phyloP scores from a whole-genome alignment of 2,797 vertebrate genomes.

The Pampus argenteus region DNA sequence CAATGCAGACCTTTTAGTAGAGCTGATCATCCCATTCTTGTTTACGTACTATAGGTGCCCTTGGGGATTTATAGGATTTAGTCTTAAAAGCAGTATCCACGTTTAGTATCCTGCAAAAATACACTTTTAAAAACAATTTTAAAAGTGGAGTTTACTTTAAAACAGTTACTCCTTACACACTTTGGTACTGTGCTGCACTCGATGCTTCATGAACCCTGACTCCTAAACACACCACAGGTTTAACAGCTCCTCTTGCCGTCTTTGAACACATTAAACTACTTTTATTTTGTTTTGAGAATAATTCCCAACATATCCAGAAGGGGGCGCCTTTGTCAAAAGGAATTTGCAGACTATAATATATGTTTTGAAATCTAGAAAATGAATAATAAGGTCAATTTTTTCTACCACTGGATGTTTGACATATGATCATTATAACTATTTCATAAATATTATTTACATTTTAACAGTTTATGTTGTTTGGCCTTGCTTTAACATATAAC shows the following conservation, averaged over 20 bases:
- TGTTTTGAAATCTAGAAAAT: not conserved
- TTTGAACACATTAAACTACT: not conserved
- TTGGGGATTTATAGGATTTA: not conserved
- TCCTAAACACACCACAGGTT: not conserved
- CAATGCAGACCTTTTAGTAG: not conserved
- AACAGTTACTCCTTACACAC: not conserved
- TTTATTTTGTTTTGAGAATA: not conserved
- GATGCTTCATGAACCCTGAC: not conserved
- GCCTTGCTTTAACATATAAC: not conserved
- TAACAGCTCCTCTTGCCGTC: not conserved
- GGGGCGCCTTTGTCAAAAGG: slow-evolving; percentile 64
- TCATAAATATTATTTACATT: not conserved
- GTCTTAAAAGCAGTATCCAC: not conserved
- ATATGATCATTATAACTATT: not conserved
- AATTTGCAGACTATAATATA: not conserved
- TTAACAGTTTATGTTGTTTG: not conserved
- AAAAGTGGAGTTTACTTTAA: not conserved
- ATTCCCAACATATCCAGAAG: slow-evolving; percentile 55
- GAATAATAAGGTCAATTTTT: not conserved
- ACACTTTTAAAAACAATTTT: not conserved
- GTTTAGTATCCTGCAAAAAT: not conserved
- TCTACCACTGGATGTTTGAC: not conserved
- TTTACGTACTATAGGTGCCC: not conserved
- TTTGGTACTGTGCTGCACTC: too few relatives aligned
- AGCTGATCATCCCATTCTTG: not conserved